Conservation (phyloP, 2,888 invertebrate species). For the Eilema sororculum region DNA sequence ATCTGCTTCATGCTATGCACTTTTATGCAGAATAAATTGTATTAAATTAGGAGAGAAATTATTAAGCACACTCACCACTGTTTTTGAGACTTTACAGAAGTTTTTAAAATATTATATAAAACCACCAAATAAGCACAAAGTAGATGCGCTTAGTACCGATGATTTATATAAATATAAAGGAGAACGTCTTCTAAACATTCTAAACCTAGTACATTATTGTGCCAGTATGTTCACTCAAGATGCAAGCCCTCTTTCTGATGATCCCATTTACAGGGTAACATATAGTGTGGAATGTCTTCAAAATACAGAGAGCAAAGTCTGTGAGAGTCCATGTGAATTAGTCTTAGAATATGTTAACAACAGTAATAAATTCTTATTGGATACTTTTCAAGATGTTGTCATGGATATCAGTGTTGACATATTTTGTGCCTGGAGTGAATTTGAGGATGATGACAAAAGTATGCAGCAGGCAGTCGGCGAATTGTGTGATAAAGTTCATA, state of each 20-base stretch:
- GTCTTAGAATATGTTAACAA: slow-evolving; percentile 66
- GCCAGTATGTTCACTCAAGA: slow-evolving; percentile 61
- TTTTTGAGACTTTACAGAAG: slow-evolving; percentile 65
- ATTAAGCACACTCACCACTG: slow-evolving; percentile 48
- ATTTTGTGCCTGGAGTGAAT: slow-evolving; percentile 82
- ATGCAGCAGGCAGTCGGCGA: slow-evolving; percentile 78
- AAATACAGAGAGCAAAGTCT: slow-evolving; percentile 52
- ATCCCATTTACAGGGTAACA: slow-evolving; percentile 66
- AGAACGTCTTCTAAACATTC: slow-evolving; percentile 60
- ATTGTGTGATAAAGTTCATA: slow-evolving; percentile 66
- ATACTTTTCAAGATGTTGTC: slow-evolving; percentile 68
- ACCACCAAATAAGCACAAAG: slow-evolving; percentile 69
- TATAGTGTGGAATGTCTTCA: slow-evolving; percentile 58
- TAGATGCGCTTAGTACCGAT: slow-evolving; percentile 64
- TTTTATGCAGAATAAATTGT: slow-evolving; percentile 69
- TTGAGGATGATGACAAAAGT: slow-evolving; percentile 69
- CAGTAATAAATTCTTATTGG: slow-evolving; percentile 65
- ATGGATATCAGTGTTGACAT: slow-evolving; percentile 79
- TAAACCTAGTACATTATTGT: slow-evolving; percentile 62
- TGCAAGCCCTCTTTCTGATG: slow-evolving; percentile 50
- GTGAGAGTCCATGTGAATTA: slow-evolving; percentile 57
- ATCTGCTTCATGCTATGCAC: slow-evolving; percentile 65
- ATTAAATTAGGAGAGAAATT: slow-evolving; percentile 58
- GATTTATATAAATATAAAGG: slow-evolving; percentile 72
- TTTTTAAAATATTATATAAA: slow-evolving; percentile 68